Percentiles rank a stretch among this genome's conserved stretches.
These are phyloP conservation scores for Acanthurus lineatus DNA, from an alignment of 2,797 vertebrate species.

Conservation along the genomic window DNA sequence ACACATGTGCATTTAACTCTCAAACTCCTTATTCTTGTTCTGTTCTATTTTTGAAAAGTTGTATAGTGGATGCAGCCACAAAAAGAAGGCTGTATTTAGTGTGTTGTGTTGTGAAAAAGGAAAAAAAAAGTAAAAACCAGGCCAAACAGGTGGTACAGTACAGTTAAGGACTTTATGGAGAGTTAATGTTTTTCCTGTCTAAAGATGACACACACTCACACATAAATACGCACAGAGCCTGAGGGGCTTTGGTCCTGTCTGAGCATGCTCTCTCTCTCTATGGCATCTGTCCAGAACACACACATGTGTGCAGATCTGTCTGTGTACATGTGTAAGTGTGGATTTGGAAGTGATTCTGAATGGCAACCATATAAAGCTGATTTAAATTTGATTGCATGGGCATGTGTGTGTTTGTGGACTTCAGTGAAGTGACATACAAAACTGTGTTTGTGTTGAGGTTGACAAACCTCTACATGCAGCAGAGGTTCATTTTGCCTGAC, in stretches of 20 bases:
- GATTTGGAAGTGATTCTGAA: conserved; percentile 41
- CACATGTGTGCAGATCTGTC: conserved; percentile 35
- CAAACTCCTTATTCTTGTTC: background rate
- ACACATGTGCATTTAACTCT: background rate
- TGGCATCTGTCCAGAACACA: conserved; percentile 52
- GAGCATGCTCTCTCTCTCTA: conserved; percentile 60
- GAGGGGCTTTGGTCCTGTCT: conserved; percentile 61
- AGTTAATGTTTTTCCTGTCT: conserved; percentile 69
- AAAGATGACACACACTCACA: conserved; percentile 52
- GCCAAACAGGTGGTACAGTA: conserved; percentile 31
- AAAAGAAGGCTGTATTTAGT: background rate
- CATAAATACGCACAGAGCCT: conserved; percentile 57
- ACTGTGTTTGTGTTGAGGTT: conserved; percentile 16
- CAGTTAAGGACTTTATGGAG: conserved; percentile 44
- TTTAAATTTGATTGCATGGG: conserved; percentile 29
- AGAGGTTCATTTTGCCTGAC: conserved; percentile 29
- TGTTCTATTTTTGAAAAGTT: background rate
- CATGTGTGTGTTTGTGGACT: background rate
- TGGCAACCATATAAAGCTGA: conserved; percentile 36
- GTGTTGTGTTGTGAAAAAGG: background rate
- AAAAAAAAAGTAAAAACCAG: conserved; percentile 3
- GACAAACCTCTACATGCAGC: conserved; percentile 3
- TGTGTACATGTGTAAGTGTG: conserved; percentile 6
- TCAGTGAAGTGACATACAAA: conserved; percentile 14
- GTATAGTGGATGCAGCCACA: background rate